phyloP scores from a whole-genome alignment of 2,797 vertebrate species.

The Cygnus olor region DNA sequence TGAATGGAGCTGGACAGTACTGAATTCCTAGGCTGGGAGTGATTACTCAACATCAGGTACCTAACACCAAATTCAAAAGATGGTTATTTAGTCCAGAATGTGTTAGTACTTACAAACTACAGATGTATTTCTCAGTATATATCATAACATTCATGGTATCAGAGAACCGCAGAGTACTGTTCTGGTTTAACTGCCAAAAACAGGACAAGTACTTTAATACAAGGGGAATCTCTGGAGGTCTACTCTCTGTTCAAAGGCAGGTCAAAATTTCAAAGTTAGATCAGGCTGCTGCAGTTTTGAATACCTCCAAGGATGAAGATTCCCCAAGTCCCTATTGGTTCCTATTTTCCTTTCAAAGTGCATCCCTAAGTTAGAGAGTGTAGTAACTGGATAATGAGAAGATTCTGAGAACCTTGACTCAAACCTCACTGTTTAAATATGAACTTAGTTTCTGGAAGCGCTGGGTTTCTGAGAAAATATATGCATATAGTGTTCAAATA shows the following conservation, averaged over 20 bases:
- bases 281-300: neutral
- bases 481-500: too few species aligned
- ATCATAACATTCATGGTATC: neutral
- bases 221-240: neutral
- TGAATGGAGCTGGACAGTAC: neutral
- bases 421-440: neutral
- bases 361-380: neutral
- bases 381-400: neutral
- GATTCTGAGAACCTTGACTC: neutral
- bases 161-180: neutral
- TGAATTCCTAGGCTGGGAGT: neutral
- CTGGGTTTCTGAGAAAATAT: neutral
- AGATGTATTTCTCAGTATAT: too few species aligned
- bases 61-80: neutral
- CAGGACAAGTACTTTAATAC: neutral
- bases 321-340: neutral
- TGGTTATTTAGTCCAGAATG: rapidly evolving
- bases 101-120: neutral
- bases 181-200: neutral
- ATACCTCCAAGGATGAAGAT: neutral
- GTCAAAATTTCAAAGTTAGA: neutral
- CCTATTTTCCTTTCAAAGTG: neutral
- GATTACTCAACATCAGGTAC: neutral
- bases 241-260: neutral
- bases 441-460: neutral